phyloP scores from a whole-genome alignment of 1,140 invertebrate genomes.

The Dryas iulia region DNA sequence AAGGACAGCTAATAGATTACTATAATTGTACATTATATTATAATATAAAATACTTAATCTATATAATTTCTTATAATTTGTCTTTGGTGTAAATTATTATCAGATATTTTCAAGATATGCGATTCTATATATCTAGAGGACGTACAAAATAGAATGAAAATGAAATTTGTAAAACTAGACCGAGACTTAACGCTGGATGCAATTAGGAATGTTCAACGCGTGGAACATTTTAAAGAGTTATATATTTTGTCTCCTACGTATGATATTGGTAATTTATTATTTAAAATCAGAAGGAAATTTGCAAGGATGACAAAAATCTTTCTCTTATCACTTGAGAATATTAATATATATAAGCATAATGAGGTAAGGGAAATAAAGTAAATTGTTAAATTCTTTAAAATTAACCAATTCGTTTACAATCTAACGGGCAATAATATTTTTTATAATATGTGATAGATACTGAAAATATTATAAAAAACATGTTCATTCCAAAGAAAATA shows the following conservation, averaged over 20 bases:
- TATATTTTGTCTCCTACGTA: slow-evolving; percentile 21
- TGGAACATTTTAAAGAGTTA: slow-evolving; percentile 30
- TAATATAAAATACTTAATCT: too few species aligned
- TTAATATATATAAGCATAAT: slow-evolving; percentile 18
- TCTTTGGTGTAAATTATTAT: neutral
- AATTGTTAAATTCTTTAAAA: neutral
- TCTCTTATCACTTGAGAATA: slow-evolving; percentile 17
- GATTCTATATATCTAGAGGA: slow-evolving; percentile 9
- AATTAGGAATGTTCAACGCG: slow-evolving; percentile 29
- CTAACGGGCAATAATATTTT: too few species aligned
- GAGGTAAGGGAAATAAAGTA: slow-evolving; percentile 17
- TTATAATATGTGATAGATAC: too few species aligned
- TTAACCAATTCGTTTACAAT: neutral
- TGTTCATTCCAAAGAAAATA: too few species aligned
- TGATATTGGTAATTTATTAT: slow-evolving; percentile 26
- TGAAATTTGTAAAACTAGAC: slow-evolving; percentile 26
- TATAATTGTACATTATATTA: too few species aligned
- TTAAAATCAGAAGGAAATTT: slow-evolving; percentile 33
- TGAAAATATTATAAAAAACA: too few species aligned
- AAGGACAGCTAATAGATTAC: too few species aligned
- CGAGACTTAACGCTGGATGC: slow-evolving; percentile 34
- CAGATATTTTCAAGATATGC: neutral
- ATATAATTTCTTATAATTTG: too few species aligned
- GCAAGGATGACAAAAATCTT: slow-evolving; percentile 33
- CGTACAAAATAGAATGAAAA: slow-evolving; percentile 25